Conservation (phyloP, 2,113 vertebrate species). For the Xenus cinereus region DNA sequence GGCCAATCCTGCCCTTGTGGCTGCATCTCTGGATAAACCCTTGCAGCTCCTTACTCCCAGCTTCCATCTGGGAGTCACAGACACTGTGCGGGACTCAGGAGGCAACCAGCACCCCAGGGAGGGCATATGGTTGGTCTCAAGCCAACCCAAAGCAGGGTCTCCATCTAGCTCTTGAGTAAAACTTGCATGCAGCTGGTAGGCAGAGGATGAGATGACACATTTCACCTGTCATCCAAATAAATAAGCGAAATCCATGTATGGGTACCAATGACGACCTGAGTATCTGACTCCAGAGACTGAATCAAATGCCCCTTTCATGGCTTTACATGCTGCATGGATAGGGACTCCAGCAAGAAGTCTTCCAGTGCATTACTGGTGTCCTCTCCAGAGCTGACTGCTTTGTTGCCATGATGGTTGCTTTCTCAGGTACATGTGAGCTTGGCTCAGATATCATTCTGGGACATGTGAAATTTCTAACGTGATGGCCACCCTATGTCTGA, state of each 20-base stretch:
- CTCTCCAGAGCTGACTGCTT: not conserved
- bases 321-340: not conserved
- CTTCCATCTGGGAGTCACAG: not conserved
- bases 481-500: not conserved
- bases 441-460: not conserved
- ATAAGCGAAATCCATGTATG: not conserved
- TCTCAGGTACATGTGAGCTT: not conserved
- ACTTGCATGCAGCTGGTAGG: not conserved
- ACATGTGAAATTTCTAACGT: fast-evolving
- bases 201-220: not conserved
- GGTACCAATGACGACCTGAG: not conserved
- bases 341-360: not conserved
- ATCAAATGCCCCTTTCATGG: not conserved
- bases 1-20: fast-evolving
- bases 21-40: not conserved
- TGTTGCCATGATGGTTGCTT: not conserved
- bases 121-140: not conserved
- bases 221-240: not conserved
- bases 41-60: not conserved
- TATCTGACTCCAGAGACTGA: not conserved
- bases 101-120: not conserved
- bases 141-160: not conserved
- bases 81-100: not conserved
- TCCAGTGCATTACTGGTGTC: not conserved
- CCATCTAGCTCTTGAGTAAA: not conserved